A percentile compares a stretch with the other conserved stretches of the same genome.
Conservation (phyloP, 2,797 vertebrate genomes). For the Schizothorax lantsangensis region DNA sequence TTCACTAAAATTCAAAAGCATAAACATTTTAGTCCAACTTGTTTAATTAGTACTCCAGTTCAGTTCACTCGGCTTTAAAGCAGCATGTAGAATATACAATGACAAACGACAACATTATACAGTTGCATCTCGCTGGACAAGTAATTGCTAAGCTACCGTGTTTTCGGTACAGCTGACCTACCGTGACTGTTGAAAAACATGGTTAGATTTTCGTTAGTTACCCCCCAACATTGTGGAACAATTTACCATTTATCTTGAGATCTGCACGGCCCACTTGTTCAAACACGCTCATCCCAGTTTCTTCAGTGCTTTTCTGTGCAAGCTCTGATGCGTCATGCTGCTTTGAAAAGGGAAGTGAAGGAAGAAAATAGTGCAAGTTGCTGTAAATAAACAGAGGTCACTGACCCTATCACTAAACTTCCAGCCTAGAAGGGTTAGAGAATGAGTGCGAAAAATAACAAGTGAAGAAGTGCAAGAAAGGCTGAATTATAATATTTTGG, state of each 20-base stretch:
- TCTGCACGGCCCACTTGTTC: background rate
- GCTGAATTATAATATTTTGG: background rate
- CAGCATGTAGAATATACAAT: background rate
- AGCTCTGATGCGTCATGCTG: background rate
- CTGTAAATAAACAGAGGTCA: background rate
- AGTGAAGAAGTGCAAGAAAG: slow-evolving; percentile 1
- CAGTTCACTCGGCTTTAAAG: background rate
- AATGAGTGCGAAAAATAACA: background rate
- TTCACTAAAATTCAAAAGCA: background rate
- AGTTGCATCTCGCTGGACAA: background rate
- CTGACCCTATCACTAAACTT: background rate
- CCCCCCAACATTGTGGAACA: background rate
- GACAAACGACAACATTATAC: background rate
- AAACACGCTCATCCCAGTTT: background rate
- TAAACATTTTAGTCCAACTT: background rate
- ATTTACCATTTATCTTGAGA: background rate
- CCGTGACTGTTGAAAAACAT: background rate
- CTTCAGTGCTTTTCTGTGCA: background rate
- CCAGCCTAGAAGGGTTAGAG: background rate
- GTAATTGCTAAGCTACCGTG: background rate
- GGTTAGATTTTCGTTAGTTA: background rate
- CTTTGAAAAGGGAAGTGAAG: background rate
- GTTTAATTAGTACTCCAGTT: background rate
- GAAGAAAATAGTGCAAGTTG: background rate
- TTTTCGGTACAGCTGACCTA: background rate